Evolutionary conservation across 1,140 invertebrate genomes (phyloP), one percentile per base, ranked within the genome.

Genomic region (Drosophila pseudoobscura): DNA sequence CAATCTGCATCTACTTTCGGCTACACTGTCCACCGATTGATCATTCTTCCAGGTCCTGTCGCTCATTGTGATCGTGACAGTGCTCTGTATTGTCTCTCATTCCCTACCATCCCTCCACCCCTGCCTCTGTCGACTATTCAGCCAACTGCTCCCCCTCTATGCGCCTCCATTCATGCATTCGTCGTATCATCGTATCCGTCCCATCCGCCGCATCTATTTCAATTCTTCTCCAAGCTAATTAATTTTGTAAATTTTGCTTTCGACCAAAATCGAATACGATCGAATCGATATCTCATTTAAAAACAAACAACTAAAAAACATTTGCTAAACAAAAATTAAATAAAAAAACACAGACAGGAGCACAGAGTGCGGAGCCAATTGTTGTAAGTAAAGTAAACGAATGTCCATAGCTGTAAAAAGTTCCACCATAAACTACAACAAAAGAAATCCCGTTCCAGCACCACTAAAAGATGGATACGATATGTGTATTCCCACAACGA

Each of bases 331-430:
- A 70, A 75, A 69, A 63, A 69, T 70, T 24, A 15, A 44, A 68
- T 45, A 66, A 64, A 76, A 60, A 69, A 80, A 93, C 93, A 94
- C 95, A 97, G 96, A 94, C 95, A 94, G 96, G 96, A 94, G 95
- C 95, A 93, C 95, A 95, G 94, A 96, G 95, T 94, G 95, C 96
- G 94, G 97, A 98, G 94, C 97, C 97, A 91, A 97, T 98, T 92
- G 96, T 97, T 95, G 96, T 97, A 96, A 97, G 96, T 97, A 92
- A 96, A 97, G 96, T 97, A 92, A 90, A 91, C 65, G 75, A 78
- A 89, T 90, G 90, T 90, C 87, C 87, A 85, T 56, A 56, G 22
- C 57, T 78, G 64, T 69, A 13, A 39, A 39, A 39, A 39, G 75
- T 54, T 64, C 55, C 58, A 71, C 49, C 51, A 54, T 63, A 50